Percentiles rank a stretch among this genome's conserved stretches.
Conservation (phyloP, 2,888 invertebrate genomes). For the Scaptomyza reducta region DNA sequence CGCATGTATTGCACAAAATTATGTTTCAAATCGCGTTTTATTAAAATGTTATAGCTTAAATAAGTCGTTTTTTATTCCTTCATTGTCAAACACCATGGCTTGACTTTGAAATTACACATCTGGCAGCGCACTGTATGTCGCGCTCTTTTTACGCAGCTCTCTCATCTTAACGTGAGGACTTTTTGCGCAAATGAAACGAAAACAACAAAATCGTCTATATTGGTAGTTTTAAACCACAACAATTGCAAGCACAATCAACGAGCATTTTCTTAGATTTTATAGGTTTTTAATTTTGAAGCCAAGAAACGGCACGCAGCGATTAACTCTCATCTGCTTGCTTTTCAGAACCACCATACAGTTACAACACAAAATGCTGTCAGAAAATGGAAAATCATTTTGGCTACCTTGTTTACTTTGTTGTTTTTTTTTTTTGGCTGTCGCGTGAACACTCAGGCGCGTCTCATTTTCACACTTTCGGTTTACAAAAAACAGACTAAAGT, state of each 20-base stretch:
- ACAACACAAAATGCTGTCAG: slow-evolving; percentile 4
- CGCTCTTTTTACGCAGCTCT: slow-evolving; percentile 58
- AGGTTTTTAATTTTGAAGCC: neutral
- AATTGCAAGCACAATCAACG: neutral
- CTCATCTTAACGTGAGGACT: slow-evolving; percentile 19
- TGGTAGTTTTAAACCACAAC: neutral
- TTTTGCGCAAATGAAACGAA: slow-evolving; percentile 30
- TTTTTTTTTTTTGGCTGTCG: slow-evolving; percentile 4
- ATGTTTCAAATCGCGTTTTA: neutral
- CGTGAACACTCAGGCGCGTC: slow-evolving; percentile 21
- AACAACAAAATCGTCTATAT: slow-evolving; percentile 14
- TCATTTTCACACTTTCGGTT: slow-evolving; percentile 30
- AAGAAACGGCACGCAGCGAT: slow-evolving; percentile 8
- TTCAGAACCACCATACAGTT: slow-evolving; percentile 4
- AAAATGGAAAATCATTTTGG: slow-evolving; percentile 16
- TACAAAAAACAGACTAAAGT: slow-evolving; percentile 35
- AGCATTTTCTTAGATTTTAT: neutral
- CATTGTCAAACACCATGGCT: neutral
- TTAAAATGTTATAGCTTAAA: neutral
- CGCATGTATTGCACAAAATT: slow-evolving; percentile 14
- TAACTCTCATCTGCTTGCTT: neutral
- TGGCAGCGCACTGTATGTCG: slow-evolving; percentile 48
- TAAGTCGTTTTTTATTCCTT: neutral
- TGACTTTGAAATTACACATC: slow-evolving; percentile 13
- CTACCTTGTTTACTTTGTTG: neutral